Percentiles rank a stretch among this genome's conserved stretches.
Conservation (phyloP, 1,140 invertebrate species). For the Leptopilina boulardi region DNA sequence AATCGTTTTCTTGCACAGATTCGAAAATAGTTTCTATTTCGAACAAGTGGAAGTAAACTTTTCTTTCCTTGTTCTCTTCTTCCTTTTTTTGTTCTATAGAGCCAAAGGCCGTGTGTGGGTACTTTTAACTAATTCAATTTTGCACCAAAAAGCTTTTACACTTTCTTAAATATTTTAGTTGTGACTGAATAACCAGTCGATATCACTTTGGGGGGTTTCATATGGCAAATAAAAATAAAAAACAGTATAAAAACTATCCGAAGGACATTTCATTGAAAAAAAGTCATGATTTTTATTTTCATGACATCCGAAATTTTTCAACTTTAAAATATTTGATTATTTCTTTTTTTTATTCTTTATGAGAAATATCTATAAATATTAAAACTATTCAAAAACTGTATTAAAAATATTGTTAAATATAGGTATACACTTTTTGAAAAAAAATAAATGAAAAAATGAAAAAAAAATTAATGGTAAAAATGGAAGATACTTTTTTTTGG, state of each 20-base stretch:
- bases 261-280: too few species aligned
- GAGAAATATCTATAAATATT: too few species aligned
- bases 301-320: too few species aligned
- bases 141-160: not conserved
- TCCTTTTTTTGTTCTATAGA: not conserved
- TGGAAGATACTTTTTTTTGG: too few species aligned
- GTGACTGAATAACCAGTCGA: not conserved
- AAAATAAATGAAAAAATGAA: too few species aligned
- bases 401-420: too few species aligned
- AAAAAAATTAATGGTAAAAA: too few species aligned
- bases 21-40: not conserved
- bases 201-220: not conserved
- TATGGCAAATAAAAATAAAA: not conserved
- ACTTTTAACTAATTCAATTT: conserved; percentile 8
- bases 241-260: not conserved
- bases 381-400: too few species aligned
- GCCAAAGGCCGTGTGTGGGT: not conserved
- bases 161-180: not conserved
- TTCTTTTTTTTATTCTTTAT: too few species aligned
- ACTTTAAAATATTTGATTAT: too few species aligned
- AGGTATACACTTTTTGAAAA: too few species aligned
- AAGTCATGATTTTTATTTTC: too few species aligned
- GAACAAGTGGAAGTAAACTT: not conserved
- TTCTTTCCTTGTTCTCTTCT: not conserved
- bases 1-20: conserved; percentile 40